A percentile compares a stretch with the other conserved stretches of the same genome.
Conservation (phyloP, 1,140 invertebrate genomes). For the Neotoxoptera formosana region DNA sequence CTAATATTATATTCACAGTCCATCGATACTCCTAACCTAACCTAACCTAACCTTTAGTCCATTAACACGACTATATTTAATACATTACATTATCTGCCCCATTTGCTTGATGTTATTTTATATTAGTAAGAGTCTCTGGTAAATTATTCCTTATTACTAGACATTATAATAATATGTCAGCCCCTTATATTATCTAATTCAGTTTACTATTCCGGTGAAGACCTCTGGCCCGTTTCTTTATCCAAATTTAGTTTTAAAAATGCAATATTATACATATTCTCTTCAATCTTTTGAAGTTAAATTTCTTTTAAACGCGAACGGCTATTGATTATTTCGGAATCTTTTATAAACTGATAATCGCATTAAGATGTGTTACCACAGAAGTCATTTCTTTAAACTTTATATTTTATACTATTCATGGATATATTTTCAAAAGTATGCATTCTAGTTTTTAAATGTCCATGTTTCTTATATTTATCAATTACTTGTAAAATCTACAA, state of each 20-base stretch:
- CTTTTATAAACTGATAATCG: neutral
- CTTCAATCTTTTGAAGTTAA: neutral
- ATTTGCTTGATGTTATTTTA: neutral
- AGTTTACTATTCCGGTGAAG: neutral
- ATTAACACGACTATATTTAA: neutral
- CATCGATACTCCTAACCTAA: slow-evolving; percentile 9
- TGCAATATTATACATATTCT: neutral
- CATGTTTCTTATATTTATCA: no score
- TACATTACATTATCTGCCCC: neutral
- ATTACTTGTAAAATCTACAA: no score
- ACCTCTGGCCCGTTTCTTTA: neutral
- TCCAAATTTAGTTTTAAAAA: neutral
- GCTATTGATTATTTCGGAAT: neutral
- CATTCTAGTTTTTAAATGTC: no score
- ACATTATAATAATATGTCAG: neutral
- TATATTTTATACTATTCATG: no score
- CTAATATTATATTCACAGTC: neutral
- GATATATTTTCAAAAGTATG: no score
- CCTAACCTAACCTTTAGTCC: neutral
- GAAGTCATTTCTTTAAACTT: no score
- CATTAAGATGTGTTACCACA: neutral
- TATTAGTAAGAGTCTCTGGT: neutral
- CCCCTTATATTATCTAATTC: neutral
- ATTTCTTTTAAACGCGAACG: neutral
- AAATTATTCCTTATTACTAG: neutral